phyloP scores from a whole-genome alignment of 2,888 invertebrate genomes.

The Hololepta plana region DNA sequence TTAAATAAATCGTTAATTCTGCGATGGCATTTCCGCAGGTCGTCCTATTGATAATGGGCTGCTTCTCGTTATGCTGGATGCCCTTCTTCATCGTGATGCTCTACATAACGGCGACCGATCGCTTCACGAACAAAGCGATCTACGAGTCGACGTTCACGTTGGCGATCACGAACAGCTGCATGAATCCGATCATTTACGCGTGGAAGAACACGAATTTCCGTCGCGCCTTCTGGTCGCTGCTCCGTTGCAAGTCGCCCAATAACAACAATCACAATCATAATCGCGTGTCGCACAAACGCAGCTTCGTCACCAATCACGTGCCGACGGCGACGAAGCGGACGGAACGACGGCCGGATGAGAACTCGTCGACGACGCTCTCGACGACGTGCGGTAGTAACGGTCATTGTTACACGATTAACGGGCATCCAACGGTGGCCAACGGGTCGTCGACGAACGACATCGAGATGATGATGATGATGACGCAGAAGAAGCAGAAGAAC shows the following conservation, averaged over 20 bases:
- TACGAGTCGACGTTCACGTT: constrained; percentile 32
- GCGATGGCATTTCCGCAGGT: too few species aligned
- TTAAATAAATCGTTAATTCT: too few species aligned
- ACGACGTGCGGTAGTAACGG: too few species aligned
- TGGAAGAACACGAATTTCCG: constrained; percentile 72
- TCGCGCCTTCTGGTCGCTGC: constrained; percentile 46
- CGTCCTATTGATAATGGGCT: constrained; percentile 57
- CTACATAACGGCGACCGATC: constrained; percentile 14
- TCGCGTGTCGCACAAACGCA: constrained; percentile 25
- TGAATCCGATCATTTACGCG: constrained; percentile 69
- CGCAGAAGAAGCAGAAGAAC: too few species aligned
- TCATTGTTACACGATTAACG: too few species aligned
- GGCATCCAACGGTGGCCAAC: too few species aligned
- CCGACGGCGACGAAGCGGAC: too few species aligned
- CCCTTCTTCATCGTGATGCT: constrained; percentile 49
- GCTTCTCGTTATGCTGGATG: constrained; percentile 67
- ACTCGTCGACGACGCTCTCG: too few species aligned
- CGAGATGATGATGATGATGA: too few species aligned
- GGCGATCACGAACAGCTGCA: constrained; percentile 62
- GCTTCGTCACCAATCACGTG: constrained; percentile 32
- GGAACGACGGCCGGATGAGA: too few species aligned
- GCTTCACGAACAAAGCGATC: constrained; percentile 10
- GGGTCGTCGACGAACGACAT: too few species aligned
- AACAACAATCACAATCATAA: constrained; percentile 15
- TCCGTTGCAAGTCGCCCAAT: constrained; percentile 47